These are phyloP conservation scores for Drosophila yakuba DNA, from an alignment of 1,140 invertebrate genomes.

Conservation along the genomic window DNA sequence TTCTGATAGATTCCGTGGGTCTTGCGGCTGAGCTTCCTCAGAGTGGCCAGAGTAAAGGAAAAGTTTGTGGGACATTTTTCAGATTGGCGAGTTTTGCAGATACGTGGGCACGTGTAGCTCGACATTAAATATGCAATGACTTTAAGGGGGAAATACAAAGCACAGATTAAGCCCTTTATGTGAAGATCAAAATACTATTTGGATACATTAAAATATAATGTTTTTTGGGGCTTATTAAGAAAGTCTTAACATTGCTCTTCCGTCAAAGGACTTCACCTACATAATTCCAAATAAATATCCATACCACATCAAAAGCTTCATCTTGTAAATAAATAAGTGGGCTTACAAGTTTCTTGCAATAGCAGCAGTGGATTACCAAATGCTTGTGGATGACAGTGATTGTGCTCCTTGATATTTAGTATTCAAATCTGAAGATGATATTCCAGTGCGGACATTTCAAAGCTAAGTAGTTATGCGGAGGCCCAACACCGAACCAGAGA, in stretches of 20 bases:
- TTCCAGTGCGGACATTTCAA: slow-evolving; percentile 13
- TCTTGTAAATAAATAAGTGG: neutral
- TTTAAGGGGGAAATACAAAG: no score
- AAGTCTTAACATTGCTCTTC: no score
- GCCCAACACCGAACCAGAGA: neutral
- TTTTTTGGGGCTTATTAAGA: no score
- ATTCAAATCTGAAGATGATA: neutral
- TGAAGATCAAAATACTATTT: no score
- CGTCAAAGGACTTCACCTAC: no score
- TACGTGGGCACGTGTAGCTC: slow-evolving; percentile 4
- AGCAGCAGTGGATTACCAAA: neutral
- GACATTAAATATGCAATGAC: slow-evolving; percentile 10
- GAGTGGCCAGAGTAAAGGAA: slow-evolving; percentile 64
- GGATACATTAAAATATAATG: no score
- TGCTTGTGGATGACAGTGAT: neutral
- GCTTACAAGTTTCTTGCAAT: neutral
- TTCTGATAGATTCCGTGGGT: slow-evolving; percentile 45
- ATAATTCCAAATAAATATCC: no score
- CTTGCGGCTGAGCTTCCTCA: slow-evolving; percentile 64
- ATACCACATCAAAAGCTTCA: neutral
- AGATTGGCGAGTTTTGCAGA: slow-evolving; percentile 33
- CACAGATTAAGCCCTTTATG: no score
- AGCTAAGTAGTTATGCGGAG: slow-evolving; percentile 6
- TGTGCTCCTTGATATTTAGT: slow-evolving; percentile 1
- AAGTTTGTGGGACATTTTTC: slow-evolving; percentile 41